These are phyloP conservation scores for Dascillus cervinus DNA, from an alignment of 2,888 invertebrate genomes.

Conservation along the genomic window DNA sequence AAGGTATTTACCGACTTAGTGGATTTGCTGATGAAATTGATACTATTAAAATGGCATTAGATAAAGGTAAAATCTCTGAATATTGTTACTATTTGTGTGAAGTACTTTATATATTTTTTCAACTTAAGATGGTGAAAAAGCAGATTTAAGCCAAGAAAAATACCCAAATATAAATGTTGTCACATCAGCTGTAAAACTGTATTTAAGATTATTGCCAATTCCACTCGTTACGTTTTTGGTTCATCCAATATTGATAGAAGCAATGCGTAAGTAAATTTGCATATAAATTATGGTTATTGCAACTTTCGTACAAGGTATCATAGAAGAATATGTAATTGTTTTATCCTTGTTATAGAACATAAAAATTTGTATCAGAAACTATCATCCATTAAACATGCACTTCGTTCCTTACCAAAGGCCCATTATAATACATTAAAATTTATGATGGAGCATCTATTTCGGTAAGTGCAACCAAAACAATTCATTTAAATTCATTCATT, in stretches of 20 bases:
- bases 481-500: too few species aligned
- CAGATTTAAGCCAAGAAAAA: slow-evolving; percentile 62
- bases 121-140: slow-evolving; percentile 69
- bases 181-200: slow-evolving; percentile 84
- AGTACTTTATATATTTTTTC: too few species aligned
- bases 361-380: slow-evolving; percentile 53
- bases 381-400: slow-evolving; percentile 53
- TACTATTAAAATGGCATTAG: slow-evolving; percentile 77
- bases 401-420: slow-evolving; percentile 65
- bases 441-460: slow-evolving; percentile 73
- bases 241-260: slow-evolving; percentile 66
- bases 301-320: background rate
- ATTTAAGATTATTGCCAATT: slow-evolving; percentile 77
- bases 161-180: slow-evolving; percentile 89
- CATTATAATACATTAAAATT: slow-evolving; percentile 82
- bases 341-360: slow-evolving; percentile 42
- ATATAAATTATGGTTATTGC: too few species aligned
- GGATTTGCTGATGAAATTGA: slow-evolving; percentile 93
- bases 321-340: background rate
- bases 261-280: slow-evolving; percentile 67
- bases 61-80: too few species aligned
- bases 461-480: too few species aligned
- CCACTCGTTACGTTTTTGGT: slow-evolving; percentile 84
- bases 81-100: too few species aligned
- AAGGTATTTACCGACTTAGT: slow-evolving; percentile 87